Percentiles rank a stretch among this genome's conserved stretches.
Evolutionary conservation across 1,140 invertebrate species (phyloP).

Genomic region (Camponotus floridanus): DNA sequence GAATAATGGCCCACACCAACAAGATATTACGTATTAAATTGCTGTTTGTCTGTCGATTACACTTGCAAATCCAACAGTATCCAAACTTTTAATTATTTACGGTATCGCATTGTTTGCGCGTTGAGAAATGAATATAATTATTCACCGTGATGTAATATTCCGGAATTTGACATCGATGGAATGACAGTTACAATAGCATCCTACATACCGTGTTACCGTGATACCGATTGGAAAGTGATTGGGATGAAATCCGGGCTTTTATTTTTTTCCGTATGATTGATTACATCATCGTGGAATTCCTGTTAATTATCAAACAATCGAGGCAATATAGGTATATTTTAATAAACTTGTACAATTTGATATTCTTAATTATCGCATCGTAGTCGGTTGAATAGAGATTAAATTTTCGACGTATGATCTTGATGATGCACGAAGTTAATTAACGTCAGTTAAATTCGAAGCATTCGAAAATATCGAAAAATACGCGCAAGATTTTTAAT

Average conservation of each 20-base stretch:
- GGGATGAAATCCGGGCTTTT: conserved; percentile 24
- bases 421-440: conserved; percentile 6
- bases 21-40: conserved; percentile 57
- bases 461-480: neutral
- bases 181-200: neutral
- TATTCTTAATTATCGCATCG: conserved; percentile 26
- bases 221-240: conserved; percentile 2
- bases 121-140: conserved; percentile 20
- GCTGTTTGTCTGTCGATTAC: conserved; percentile 47
- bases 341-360: conserved; percentile 30
- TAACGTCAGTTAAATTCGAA: neutral
- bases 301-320: conserved; percentile 33
- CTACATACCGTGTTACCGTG: neutral
- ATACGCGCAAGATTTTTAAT: too few relatives aligned
- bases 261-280: conserved; percentile 30
- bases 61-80: conserved; percentile 18
- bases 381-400: conserved; percentile 33
- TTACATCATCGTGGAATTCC: conserved; percentile 33
- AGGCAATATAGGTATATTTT: conserved; percentile 3
- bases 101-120: neutral
- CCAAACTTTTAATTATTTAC: conserved; percentile 42
- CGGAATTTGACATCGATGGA: neutral
- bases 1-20: conserved; percentile 28
- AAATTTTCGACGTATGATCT: neutral
- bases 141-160: conserved; percentile 3